A percentile compares a stretch with the other conserved stretches of the same genome.
phyloP scores from a whole-genome alignment of 2,797 vertebrate genomes.

The Erethizon dorsatum region DNA sequence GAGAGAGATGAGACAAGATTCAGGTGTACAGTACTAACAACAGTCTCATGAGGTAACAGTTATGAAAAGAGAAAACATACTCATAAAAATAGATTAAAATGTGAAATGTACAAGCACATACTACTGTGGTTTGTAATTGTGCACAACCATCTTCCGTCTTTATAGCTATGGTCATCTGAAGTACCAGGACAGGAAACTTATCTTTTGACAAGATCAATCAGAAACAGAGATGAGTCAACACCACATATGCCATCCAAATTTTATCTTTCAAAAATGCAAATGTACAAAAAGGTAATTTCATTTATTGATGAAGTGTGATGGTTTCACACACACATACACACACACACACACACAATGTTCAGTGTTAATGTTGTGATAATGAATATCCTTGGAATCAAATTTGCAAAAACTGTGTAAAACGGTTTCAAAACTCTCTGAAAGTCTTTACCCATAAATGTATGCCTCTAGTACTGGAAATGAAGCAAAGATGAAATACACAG shows the following conservation, averaged over 20 bases:
- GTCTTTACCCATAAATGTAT: not conserved
- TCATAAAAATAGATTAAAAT: not conserved
- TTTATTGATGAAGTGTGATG: not conserved
- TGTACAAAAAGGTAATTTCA: not conserved
- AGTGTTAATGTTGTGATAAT: not conserved
- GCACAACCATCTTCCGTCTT: not conserved
- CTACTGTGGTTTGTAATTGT: not conserved
- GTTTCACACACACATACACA: not conserved
- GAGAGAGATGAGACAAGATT: not conserved
- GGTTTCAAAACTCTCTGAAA: not conserved
- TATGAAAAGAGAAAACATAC: not conserved
- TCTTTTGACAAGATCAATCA: no score
- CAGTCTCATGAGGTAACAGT: not conserved
- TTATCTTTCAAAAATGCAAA: not conserved
- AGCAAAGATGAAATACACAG: not conserved
- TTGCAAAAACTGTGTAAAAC: not conserved
- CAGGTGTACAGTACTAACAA: no score
- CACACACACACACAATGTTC: not conserved
- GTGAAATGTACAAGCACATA: not conserved
- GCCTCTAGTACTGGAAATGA: not conserved
- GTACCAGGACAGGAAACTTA: not conserved
- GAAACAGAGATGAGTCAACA: accelerated
- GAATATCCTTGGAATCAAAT: not conserved
- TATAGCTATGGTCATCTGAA: not conserved
- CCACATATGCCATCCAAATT: not conserved